phyloP scores from a whole-genome alignment of 2,113 vertebrate species.

The Macroglossus sobrinus region DNA sequence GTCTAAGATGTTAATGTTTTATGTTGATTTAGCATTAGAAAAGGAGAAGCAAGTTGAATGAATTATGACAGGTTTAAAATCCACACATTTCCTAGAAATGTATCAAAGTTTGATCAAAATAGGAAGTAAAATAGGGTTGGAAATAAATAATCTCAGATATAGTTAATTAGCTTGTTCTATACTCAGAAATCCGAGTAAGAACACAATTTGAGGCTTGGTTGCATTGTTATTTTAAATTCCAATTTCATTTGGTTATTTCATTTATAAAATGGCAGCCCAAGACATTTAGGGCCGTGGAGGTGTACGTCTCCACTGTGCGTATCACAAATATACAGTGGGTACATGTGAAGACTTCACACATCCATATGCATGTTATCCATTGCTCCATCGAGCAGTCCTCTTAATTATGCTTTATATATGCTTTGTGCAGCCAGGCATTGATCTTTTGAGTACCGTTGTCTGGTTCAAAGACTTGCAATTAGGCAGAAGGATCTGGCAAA shows the following conservation, averaged over 20 bases:
- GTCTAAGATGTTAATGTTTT: background rate
- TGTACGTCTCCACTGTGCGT: background rate
- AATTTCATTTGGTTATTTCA: background rate
- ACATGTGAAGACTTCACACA: background rate
- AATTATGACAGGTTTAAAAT: background rate
- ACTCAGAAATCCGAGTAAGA: background rate
- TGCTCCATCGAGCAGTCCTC: background rate
- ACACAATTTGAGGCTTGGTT: background rate
- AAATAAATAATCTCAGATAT: background rate
- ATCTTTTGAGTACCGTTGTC: slow-evolving; percentile 56
- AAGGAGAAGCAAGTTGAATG: slow-evolving; percentile 8
- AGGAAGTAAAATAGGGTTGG: background rate
- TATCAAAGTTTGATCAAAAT: background rate
- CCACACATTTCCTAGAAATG: background rate
- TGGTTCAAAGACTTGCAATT: slow-evolving; percentile 71
- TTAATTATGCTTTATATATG: slow-evolving; percentile 55
- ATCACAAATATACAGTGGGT: background rate
- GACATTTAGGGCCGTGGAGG: background rate
- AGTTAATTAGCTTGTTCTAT: background rate
- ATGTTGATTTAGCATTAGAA: background rate
- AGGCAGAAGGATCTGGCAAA: slow-evolving; percentile 52
- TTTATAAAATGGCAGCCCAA: slow-evolving; percentile 22
- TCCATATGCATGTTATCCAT: background rate
- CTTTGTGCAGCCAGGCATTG: slow-evolving; percentile 63
- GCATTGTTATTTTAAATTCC: background rate